Evolutionary conservation across 2,113 vertebrate genomes (phyloP), one percentile per base, ranked within the genome.

Genomic region (Tonatia bakeri): DNA sequence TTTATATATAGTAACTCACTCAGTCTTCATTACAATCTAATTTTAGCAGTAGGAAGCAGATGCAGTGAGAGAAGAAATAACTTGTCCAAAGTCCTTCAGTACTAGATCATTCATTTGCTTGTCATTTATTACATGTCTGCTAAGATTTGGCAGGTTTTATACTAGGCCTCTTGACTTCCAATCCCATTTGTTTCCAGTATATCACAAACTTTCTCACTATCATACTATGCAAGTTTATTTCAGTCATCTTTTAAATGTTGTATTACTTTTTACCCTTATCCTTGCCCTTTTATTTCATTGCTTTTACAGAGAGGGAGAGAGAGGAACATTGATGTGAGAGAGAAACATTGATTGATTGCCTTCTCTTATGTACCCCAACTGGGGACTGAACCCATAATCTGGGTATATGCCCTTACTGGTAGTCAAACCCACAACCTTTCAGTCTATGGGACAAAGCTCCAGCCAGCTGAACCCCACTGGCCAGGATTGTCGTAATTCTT

Each of bases 31-130:
- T 82, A 45, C 19, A 75, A 4, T 85, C 10, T 81, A 40, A 70
- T 50, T 95, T 96, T 90, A 87, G n/a, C 54, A 83, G 11, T 67
- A 90, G 38, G 52, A 90, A 56, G 59, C 50, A 89, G 43, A 10
- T 76, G 54, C 28, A 86, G 31, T 59, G 50, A 93, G 50, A 91
- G 47, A 82, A 91, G 82, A 82, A 82, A 70, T 52, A 72, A 59
- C n/a, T 36, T 84, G 36, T n/a, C 26, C 38, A 28, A 6, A 92
- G 38, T 50, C n/a, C 4, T 65, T 72, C 1, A 20, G 19, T 40
- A n/a, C 11, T 89, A 40, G 54, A 50, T 76, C 22, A 64, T 87
- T 75, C 19, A 36, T 95, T 76, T 70, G 36, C 4, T 33, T 54
- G 61, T 90, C 64, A 61, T 72, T 87, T 77, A 77, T 65, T 79